These are phyloP conservation scores for Trachelus troglodyta DNA, from an alignment of 2,888 invertebrate genomes.

Conservation along the genomic window DNA sequence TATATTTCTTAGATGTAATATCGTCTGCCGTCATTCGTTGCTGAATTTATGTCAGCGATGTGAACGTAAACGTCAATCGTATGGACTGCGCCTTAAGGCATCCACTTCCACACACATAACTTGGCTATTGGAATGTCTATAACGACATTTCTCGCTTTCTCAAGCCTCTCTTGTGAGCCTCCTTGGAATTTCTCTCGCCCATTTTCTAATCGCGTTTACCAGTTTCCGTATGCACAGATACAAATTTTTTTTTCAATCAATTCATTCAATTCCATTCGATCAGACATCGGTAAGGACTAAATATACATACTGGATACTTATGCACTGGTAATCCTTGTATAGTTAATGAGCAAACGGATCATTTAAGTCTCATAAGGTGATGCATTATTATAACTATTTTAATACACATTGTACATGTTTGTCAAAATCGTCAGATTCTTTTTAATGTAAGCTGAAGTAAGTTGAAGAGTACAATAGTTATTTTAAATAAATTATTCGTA, in stretches of 20 bases:
- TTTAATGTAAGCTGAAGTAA: background rate
- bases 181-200: conserved; percentile 46
- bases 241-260: background rate
- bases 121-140: conserved; percentile 35
- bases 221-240: background rate
- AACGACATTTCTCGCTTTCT: conserved; percentile 49
- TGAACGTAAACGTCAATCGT: background rate
- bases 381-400: too few species aligned
- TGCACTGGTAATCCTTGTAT: too few species aligned
- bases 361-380: too few species aligned
- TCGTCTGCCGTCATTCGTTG: background rate
- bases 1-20: background rate
- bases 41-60: background rate
- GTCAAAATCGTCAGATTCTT: background rate
- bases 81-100: background rate
- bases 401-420: too few species aligned
- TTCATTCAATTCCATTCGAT: background rate
- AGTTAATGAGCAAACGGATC: too few species aligned
- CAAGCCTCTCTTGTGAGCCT: conserved; percentile 40
- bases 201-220: conserved; percentile 26
- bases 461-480: background rate
- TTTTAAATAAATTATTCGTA: background rate
- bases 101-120: background rate
- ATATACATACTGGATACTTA: too few species aligned
- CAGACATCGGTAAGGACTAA: background rate